phyloP scores from a whole-genome alignment of 2,113 vertebrate species.

The Tinamus guttatus region DNA sequence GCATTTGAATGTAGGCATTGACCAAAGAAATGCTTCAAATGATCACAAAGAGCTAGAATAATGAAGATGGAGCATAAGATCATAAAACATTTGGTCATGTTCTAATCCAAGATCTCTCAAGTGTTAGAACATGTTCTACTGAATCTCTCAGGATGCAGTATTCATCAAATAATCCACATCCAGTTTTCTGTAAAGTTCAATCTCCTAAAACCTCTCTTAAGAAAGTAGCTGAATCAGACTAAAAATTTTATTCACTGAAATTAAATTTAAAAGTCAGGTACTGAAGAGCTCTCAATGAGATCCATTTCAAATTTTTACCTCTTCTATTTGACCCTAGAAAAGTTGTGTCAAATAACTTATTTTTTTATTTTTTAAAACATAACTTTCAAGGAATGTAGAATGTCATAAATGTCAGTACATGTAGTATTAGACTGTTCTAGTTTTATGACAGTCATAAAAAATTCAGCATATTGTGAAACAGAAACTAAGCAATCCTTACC shows the following conservation, averaged over 20 bases:
- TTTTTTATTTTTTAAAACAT: background rate
- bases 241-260: background rate
- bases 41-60: background rate
- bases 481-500: background rate
- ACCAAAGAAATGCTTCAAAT: background rate
- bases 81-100: background rate
- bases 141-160: background rate
- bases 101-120: background rate
- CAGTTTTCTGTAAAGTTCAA: background rate
- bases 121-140: background rate
- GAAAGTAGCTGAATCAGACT: background rate
- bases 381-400: background rate
- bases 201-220: background rate
- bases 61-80: background rate
- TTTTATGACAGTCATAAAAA: background rate
- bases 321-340: background rate
- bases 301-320: background rate
- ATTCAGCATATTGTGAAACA: background rate
- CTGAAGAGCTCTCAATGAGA: background rate
- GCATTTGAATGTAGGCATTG: background rate
- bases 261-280: background rate
- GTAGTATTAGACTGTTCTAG: background rate
- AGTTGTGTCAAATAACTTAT: background rate
- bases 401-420: background rate
- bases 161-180: background rate